Evolutionary conservation across 2,113 vertebrate genomes (phyloP).

Genomic region (Noturus placidus): DNA sequence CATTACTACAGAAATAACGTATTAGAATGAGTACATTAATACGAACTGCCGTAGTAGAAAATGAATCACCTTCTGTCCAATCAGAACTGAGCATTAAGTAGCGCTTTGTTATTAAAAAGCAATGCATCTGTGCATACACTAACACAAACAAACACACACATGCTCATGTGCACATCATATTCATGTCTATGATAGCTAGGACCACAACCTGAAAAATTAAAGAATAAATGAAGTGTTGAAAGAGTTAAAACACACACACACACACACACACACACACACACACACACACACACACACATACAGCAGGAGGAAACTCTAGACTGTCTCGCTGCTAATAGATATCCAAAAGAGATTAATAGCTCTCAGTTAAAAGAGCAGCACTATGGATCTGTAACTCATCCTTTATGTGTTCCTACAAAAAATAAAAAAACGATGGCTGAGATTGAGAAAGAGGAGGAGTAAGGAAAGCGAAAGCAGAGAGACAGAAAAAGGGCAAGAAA

Average conservation of each 20-base stretch:
- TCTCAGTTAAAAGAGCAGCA: constrained; percentile 42
- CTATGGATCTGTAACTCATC: constrained; percentile 50
- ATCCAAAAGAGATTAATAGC: constrained; percentile 49
- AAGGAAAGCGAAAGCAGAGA: neutral
- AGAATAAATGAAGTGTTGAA: constrained; percentile 43
- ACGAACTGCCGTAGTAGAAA: neutral
- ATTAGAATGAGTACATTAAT: neutral
- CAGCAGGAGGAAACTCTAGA: constrained; percentile 47
- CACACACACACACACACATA: constrained; percentile 22
- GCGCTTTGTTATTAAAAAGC: neutral
- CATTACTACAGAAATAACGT: neutral
- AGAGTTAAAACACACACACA: constrained; percentile 38
- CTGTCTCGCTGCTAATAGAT: constrained; percentile 45
- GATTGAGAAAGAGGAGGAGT: constrained; percentile 13
- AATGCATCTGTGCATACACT: neutral
- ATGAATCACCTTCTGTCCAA: neutral
- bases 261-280: too few species aligned
- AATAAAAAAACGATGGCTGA: constrained; percentile 13
- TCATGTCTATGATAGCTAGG: neutral
- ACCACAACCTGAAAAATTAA: constrained; percentile 4
- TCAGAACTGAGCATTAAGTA: neutral
- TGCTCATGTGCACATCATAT: neutral
- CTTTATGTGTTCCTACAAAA: constrained; percentile 40
- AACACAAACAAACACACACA: neutral
- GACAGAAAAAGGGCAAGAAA: neutral